Evolutionary conservation across 2,888 invertebrate species (phyloP), one percentile per base, ranked within the genome.

Genomic region (Sarcophaga rosellei): DNA sequence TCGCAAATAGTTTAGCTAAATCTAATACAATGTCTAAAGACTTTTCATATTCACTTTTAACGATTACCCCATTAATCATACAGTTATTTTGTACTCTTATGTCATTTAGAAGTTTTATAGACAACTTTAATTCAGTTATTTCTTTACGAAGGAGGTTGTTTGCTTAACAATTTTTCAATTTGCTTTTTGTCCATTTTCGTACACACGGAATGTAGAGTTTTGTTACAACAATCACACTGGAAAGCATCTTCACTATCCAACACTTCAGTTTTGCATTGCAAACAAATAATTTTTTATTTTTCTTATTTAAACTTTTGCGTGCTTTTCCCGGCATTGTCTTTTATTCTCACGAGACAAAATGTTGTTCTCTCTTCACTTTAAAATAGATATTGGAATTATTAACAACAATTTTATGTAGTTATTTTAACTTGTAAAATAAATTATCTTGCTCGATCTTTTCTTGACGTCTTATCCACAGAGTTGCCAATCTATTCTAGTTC

Each of bases 211-310:
- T 47, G 70, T n/a, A 53, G 57, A 68, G 45, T 44, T n/a, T 68
- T 44, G 8, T 68, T 68, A 44, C 69, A 70, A 20, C 5, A 6
- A 53, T 70, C 53, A 70, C 69, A 70, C 12, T 70, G 11, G 11
- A 70, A 70, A 53, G 69, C 69, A 53, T 69, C 59, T 21, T 72
- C 72, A 59, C 35, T 72, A 35, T 59, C 72, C 72, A 72, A 72
- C 3, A 72, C 72, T 72, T 72, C 59, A 59, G 72, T 72, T 23
- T 72, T 72, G 17, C 72, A 72, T 72, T 72, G 72, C 17, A 72
- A 59, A 25, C 72, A 70, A 17, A 70, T 21, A 12, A 23, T 23
- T 23, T 23, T 23, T 23, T 23, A 23, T 23, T 23, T 23, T 23
- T 23, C 23, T 23, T 23, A 23, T 23, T 68, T 23, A 45, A 17